Evolutionary conservation across 2,888 invertebrate genomes (phyloP).

Genomic region (Hirtodrosophila duncani): DNA sequence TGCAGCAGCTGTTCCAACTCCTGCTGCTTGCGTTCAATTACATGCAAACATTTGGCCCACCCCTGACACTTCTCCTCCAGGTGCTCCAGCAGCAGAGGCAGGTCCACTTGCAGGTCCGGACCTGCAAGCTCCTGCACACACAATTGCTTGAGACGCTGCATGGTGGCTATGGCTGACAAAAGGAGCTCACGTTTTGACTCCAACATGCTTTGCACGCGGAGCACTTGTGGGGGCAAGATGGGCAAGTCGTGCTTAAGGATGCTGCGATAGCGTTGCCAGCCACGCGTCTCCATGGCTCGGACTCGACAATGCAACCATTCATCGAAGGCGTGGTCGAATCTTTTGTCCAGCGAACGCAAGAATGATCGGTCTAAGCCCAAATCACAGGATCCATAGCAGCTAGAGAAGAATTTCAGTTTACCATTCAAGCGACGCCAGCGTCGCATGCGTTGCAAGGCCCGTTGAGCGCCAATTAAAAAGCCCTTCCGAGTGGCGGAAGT

Average conservation of each 20-base stretch:
- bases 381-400: not conserved
- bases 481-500: no score
- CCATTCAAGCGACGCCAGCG: constrained; percentile 11
- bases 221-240: not conserved
- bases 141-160: not conserved
- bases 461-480: constrained; percentile 6
- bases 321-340: no score
- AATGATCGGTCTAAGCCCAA: not conserved
- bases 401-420: constrained; percentile 6
- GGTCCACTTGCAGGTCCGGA: not conserved
- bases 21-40: not conserved
- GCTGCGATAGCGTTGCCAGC: constrained; percentile 20
- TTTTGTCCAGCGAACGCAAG: not conserved
- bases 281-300: not conserved
- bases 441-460: constrained; percentile 19
- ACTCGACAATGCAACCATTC: constrained; percentile 5
- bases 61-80: constrained; percentile 9
- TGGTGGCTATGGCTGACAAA: not conserved
- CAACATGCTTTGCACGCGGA: not conserved
- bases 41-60: not conserved
- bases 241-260: not conserved
- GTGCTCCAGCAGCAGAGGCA: not conserved
- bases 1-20: not conserved
- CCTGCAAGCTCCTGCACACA: not conserved
- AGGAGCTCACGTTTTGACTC: not conserved